phyloP scores from a whole-genome alignment of 2,113 vertebrate genomes.

The Orthonyx spaldingii region DNA sequence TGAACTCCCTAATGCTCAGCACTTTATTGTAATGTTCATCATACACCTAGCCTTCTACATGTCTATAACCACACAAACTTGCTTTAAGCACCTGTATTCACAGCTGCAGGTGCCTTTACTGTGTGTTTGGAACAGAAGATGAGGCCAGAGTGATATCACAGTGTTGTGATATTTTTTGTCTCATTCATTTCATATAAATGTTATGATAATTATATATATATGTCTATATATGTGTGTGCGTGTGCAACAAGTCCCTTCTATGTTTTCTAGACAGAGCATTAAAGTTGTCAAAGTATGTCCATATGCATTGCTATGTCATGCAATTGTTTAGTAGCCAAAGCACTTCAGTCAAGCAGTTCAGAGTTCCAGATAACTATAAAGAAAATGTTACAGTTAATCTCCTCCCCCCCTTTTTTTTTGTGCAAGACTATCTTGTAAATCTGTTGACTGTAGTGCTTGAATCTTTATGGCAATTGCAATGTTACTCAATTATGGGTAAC shows the following conservation, averaged over 20 bases:
- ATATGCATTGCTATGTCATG: not conserved
- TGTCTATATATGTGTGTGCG: not conserved
- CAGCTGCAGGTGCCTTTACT: not conserved
- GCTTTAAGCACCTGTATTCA: not conserved
- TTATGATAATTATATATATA: not conserved
- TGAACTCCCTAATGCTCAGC: not conserved
- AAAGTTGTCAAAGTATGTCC: not conserved
- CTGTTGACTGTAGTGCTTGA: not conserved
- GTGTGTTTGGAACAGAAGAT: not conserved
- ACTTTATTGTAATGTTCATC: not conserved
- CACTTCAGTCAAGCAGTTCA: not conserved
- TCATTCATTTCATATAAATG: not conserved
- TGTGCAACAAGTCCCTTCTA: not conserved
- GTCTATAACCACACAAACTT: not conserved
- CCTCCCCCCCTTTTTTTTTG: fast-evolving
- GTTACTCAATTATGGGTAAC: not conserved
- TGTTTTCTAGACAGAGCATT: not conserved
- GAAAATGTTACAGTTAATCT: not conserved
- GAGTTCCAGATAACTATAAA: not conserved
- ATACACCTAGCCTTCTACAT: not conserved
- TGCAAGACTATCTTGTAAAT: not conserved
- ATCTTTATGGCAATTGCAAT: not conserved
- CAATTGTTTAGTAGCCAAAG: not conserved
- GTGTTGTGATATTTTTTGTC: not conserved
- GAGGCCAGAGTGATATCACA: not conserved